phyloP scores from a whole-genome alignment of 2,888 invertebrate species.

The Euspilapteryx auroguttella region DNA sequence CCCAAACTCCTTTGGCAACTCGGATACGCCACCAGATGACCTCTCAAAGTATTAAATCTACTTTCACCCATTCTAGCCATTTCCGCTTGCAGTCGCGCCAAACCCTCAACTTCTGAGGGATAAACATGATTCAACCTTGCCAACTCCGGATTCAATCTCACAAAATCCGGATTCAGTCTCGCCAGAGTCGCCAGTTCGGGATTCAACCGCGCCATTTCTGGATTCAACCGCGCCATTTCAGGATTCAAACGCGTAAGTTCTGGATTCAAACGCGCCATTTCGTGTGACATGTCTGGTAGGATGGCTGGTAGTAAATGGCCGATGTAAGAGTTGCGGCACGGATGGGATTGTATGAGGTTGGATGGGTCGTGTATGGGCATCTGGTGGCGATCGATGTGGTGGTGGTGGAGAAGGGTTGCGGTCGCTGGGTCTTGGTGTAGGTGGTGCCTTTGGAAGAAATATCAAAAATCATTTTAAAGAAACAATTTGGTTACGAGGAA shows the following conservation, averaged over 20 bases:
- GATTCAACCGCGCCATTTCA: constrained; percentile 18
- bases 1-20: constrained; percentile 27
- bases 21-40: constrained; percentile 42
- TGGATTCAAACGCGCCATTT: constrained; percentile 14
- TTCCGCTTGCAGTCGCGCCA: constrained; percentile 12
- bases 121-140: constrained; percentile 12
- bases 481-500: background rate
- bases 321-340: constrained; percentile 23
- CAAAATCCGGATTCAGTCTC: constrained; percentile 8
- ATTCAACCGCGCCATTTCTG: constrained; percentile 16
- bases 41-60: constrained; percentile 38
- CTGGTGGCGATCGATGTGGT: constrained; percentile 37
- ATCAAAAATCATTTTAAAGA: background rate
- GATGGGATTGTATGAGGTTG: constrained; percentile 20
- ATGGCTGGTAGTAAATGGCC: constrained; percentile 16
- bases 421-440: constrained; percentile 41
- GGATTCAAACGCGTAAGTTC: constrained; percentile 17
- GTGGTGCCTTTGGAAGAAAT: background rate
- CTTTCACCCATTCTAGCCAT: constrained; percentile 12
- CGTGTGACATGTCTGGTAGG: constrained; percentile 12
- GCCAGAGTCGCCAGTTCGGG: constrained; percentile 13
- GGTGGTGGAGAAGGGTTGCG: constrained; percentile 42
- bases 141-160: constrained; percentile 7
- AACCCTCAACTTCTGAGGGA: constrained; percentile 19
- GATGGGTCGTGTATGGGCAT: constrained; percentile 20